Base-by-base conservation (phyloP, 2,113 vertebrate genomes). In the Forbesichthys papilliferus region DNA sequence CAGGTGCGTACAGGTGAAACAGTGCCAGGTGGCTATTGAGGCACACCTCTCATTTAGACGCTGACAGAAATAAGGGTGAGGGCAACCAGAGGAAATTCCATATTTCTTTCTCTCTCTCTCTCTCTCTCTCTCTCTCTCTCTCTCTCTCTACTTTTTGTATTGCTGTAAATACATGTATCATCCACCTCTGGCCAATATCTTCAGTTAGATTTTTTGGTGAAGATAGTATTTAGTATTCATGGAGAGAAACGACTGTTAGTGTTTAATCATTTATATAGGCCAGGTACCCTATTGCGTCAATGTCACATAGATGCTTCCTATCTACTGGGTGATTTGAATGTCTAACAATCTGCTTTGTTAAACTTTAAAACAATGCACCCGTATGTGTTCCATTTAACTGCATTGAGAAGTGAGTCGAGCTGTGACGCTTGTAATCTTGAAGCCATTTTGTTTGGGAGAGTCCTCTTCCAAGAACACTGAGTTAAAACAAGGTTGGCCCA, bases 401-500 rank as follows among this genome's bases (percentile, higher is more conserved):
- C 62, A 64, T 49, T 6, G 16, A 68, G 56, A 81, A 14, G 7
- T 42, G 36, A 42, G 36, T 54, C 66, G 66, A 61, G 73, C 83
- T 73, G 68, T 61, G 75, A 77, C 55, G 69, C 71, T 61, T 47
- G 68, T 78, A 78, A 77, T 89, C 75, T 82, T 85, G 85, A 86
- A 88, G 67, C 72, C 75, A 85, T 90, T 88, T 89, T 70, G 73
- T 65, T 71, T 0, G 70, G 58, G 85, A 85, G 85, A 91, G 88
- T 91, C 90, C 93, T 90, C 91, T 93, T 91, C 93, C 90, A 86
- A 88, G 87, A 95, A 93, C 91, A 84, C 36, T 8, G 85, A 91
- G 86, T 86, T 91, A 93, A 93, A 94, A 94, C 90, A 92, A 91
- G 89, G 69, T 84, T 72, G 78, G 91, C 88, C 90, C 80, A 79